Percentiles rank a stretch among this genome's conserved stretches.
phyloP scores from a whole-genome alignment of 2,113 vertebrate genomes.

The Lethenteron reissneri region DNA sequence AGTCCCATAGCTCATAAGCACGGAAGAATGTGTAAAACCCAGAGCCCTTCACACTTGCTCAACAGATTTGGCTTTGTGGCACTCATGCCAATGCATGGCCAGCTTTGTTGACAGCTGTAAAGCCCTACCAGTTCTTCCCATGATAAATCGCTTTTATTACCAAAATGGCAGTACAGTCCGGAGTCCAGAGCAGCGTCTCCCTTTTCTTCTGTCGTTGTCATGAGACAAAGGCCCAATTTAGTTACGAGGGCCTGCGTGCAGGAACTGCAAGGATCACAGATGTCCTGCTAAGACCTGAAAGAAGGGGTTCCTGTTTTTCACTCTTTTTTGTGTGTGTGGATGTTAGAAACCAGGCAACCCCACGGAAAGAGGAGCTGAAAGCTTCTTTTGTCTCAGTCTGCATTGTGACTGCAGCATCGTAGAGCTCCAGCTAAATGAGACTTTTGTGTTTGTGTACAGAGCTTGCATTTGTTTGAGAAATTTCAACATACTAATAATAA shows the following conservation, averaged over 20 bases:
- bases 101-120: neutral
- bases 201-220: neutral
- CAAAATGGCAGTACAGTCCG: neutral
- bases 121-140: conserved; percentile 4
- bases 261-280: neutral
- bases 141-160: conserved; percentile 2
- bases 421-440: conserved; percentile 2
- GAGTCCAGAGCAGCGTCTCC: conserved; percentile 1
- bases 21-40: neutral
- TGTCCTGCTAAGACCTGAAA: neutral
- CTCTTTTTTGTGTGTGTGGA: neutral
- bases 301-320: neutral
- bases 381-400: conserved; percentile 4
- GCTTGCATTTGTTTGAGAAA: neutral
- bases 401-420: conserved; percentile 3
- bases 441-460: conserved; percentile 6
- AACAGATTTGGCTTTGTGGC: conserved; percentile 6
- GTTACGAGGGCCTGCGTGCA: neutral
- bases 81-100: neutral
- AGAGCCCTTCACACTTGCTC: conserved; percentile 4
- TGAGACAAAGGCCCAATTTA: conserved; percentile 4
- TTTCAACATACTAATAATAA: neutral
- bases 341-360: conserved; percentile 3
- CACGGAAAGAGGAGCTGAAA: conserved; percentile 6
- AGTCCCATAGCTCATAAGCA: conserved; percentile 2